Conservation (phyloP, 1,140 invertebrate genomes). For the Palaemon carinicauda region DNA sequence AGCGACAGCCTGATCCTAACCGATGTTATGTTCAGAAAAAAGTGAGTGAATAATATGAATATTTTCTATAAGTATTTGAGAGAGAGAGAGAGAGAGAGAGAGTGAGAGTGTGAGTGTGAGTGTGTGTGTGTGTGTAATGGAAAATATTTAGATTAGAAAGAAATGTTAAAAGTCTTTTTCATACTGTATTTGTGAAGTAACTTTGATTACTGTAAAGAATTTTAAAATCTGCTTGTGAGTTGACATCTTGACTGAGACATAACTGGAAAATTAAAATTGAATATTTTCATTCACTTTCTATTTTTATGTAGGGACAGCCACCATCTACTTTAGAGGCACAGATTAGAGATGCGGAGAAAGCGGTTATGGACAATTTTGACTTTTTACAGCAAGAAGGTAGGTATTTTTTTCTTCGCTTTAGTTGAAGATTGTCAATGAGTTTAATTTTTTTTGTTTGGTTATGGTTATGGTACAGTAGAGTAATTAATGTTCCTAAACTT, state of each 20-base stretch:
- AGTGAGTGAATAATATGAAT: slow-evolving; percentile 60
- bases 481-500: no score
- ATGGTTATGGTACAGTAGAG: no score
- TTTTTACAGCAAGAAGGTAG: slow-evolving; percentile 85
- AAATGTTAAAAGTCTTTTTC: no score
- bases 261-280: not conserved
- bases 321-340: slow-evolving; percentile 62
- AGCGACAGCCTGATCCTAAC: slow-evolving; percentile 64
- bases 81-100: no score
- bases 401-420: not conserved
- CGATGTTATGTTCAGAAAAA: slow-evolving; percentile 65
- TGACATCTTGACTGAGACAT: no score
- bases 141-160: not conserved
- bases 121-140: not conserved
- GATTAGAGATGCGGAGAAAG: slow-evolving; percentile 88
- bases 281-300: slow-evolving; percentile 30
- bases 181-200: no score
- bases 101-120: no score
- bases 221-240: no score
- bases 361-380: slow-evolving; percentile 95
- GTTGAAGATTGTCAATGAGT: no score
- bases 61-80: no score
- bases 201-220: no score
- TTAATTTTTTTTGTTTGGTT: no score
- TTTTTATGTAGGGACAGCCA: slow-evolving; percentile 62